Evolutionary conservation across 2,888 invertebrate species (phyloP).

Genomic region (Microdon myrmicae): DNA sequence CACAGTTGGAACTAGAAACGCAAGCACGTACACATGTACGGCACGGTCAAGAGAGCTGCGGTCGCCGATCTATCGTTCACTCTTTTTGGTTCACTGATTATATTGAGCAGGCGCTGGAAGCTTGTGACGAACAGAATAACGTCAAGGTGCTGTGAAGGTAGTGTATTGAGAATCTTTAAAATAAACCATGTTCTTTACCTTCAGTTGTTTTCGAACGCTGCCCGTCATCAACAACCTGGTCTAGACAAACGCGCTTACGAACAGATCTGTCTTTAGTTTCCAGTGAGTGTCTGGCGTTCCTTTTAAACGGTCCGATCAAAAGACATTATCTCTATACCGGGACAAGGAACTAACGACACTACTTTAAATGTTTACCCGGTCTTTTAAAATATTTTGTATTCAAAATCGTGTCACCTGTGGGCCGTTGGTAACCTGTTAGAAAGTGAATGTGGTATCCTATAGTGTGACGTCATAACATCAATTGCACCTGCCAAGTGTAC

Average conservation of each 20-base stretch:
- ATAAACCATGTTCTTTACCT: slow-evolving; percentile 19
- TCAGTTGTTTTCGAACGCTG: slow-evolving; percentile 12
- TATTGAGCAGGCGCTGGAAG: slow-evolving; percentile 47
- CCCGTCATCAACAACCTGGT: slow-evolving; percentile 27
- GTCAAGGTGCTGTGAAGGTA: slow-evolving; percentile 11
- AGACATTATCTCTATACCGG: neutral
- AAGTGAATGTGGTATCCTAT: slow-evolving; percentile 5
- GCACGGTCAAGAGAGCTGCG: neutral
- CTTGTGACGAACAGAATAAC: slow-evolving; percentile 33
- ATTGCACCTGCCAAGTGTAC: slow-evolving; percentile 15
- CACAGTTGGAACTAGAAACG: neutral
- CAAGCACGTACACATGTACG: neutral
- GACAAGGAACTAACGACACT: too few species aligned
- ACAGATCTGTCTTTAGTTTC: slow-evolving; percentile 13
- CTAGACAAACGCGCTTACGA: slow-evolving; percentile 5
- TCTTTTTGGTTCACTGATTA: slow-evolving; percentile 6
- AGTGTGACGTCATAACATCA: slow-evolving; percentile 28
- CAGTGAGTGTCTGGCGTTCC: slow-evolving; percentile 31
- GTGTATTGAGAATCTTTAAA: slow-evolving; percentile 23
- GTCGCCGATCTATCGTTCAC: slow-evolving; percentile 7
- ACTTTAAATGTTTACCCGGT: too few species aligned
- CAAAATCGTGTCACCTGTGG: slow-evolving; percentile 11
- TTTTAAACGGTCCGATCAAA: slow-evolving; percentile 20
- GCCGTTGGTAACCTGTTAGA: slow-evolving; percentile 35
- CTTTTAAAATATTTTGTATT: slow-evolving; percentile 1